These are phyloP conservation scores for Pituophis catenifer DNA, from an alignment of 2,113 vertebrate species.

Conservation along the genomic window DNA sequence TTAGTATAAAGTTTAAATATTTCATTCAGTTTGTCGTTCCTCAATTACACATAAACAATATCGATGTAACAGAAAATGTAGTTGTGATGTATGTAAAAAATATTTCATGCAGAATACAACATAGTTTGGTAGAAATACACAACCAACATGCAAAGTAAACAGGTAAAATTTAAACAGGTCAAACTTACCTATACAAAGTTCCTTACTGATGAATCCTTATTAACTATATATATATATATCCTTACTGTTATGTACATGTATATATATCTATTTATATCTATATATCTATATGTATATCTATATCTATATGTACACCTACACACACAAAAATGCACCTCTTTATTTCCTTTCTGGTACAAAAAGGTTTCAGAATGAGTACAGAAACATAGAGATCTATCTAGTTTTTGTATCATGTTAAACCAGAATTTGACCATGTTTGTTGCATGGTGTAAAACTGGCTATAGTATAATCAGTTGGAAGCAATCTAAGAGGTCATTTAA, in stretches of 20 bases:
- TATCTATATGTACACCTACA: no score
- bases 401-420: neutral
- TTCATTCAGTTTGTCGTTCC: neutral
- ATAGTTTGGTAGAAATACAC: neutral
- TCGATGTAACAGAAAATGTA: neutral
- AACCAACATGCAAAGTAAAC: neutral
- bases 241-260: no score
- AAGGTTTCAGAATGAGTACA: neutral
- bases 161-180: neutral
- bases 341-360: neutral
- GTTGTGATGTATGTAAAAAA: neutral
- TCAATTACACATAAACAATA: slow-evolving; percentile 1
- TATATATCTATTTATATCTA: no score
- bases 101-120: neutral
- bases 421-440: neutral
- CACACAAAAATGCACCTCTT: neutral
- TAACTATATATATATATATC: no score
- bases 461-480: neutral
- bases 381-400: neutral
- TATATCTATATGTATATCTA: no score
- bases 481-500: neutral
- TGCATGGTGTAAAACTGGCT: neutral
- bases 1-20: slow-evolving; percentile 1
- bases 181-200: neutral
- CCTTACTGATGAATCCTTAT: no score